phyloP scores from a whole-genome alignment of 2,113 vertebrate genomes.

The Crocuta crocuta region DNA sequence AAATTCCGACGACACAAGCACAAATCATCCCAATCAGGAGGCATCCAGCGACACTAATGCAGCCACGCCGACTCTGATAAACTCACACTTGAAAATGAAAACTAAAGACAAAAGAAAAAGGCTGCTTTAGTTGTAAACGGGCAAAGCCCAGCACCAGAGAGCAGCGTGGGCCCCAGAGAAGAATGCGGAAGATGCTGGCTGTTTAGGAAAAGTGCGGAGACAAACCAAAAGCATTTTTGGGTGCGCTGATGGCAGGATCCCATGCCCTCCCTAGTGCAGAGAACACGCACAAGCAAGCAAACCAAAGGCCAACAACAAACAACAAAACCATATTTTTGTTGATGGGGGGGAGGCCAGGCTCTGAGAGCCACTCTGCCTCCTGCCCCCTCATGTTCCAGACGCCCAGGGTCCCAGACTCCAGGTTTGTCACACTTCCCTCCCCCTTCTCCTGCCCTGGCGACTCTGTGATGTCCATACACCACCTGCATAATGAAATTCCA shows the following conservation, averaged over 20 bases:
- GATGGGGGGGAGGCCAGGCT: too few relatives aligned
- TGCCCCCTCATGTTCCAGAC: background rate
- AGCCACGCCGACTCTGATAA: background rate
- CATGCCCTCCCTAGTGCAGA: background rate
- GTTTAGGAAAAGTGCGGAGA: slow-evolving; percentile 42
- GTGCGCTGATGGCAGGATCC: background rate
- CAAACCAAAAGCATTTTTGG: background rate
- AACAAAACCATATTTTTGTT: background rate
- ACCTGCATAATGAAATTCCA: background rate
- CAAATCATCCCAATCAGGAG: background rate
- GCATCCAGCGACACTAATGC: background rate
- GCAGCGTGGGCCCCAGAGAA: background rate
- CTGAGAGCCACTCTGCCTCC: background rate
- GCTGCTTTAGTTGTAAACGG: background rate
- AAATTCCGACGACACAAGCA: slow-evolving; percentile 20
- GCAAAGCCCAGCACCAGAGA: background rate
- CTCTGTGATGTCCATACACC: background rate
- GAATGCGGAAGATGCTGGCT: background rate
- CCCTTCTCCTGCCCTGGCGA: background rate
- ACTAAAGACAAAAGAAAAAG: background rate
- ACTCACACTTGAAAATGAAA: background rate
- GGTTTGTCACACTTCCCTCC: background rate
- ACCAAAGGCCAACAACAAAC: background rate
- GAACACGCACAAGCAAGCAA: background rate
- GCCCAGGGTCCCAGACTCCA: background rate